Percentiles rank a stretch among this genome's conserved stretches.
Evolutionary conservation across 2,888 invertebrate species (phyloP).

Genomic region (Eupsilia transversa): DNA sequence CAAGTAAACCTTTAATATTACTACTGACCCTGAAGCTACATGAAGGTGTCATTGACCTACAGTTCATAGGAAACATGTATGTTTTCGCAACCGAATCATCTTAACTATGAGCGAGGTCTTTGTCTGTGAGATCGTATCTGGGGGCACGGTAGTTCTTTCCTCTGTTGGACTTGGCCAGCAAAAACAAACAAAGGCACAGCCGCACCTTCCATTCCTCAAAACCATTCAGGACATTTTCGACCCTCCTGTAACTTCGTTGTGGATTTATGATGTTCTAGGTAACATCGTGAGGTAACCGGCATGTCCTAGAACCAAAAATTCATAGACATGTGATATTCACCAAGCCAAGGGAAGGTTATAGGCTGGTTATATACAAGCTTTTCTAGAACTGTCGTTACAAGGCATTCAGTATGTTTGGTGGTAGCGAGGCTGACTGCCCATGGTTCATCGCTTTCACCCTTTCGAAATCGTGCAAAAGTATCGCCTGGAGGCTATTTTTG

Average conservation of each 20-base stretch:
- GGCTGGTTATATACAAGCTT: neutral
- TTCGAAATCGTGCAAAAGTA: too few relatives aligned
- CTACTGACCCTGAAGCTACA: neutral
- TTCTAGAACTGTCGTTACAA: neutral
- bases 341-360: too few relatives aligned
- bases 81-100: conserved; percentile 10
- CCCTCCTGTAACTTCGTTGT: too few relatives aligned
- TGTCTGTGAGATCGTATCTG: neutral
- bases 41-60: conserved; percentile 13
- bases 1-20: neutral
- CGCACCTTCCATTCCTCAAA: too few relatives aligned
- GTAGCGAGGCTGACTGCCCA: too few relatives aligned
- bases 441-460: too few relatives aligned
- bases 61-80: conserved; percentile 3
- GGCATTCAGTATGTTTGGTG: too few relatives aligned
- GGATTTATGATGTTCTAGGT: neutral
- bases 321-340: neutral
- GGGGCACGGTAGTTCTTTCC: too few relatives aligned
- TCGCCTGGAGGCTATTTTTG: too few relatives aligned
- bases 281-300: neutral
- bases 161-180: too few relatives aligned
- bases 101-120: conserved; percentile 10
- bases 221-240: too few relatives aligned
- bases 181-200: too few relatives aligned
- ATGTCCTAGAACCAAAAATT: neutral